phyloP scores from a whole-genome alignment of 1,140 invertebrate genomes.

The Carposina sasakii region DNA sequence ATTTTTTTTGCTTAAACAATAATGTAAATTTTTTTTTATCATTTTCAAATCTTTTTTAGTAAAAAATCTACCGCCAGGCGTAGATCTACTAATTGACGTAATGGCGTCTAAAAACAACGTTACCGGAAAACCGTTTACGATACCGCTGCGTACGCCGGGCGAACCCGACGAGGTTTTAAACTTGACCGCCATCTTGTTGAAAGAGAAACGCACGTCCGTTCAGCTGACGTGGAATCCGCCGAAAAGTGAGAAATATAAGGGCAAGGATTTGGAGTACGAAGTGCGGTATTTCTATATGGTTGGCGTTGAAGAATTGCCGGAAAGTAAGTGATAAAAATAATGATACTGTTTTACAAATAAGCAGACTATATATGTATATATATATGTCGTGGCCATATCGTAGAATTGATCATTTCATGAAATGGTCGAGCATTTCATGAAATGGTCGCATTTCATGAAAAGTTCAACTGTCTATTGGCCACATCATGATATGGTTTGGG shows the following conservation, averaged over 20 bases:
- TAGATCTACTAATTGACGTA: conserved; percentile 75
- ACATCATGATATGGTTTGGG: too few relatives aligned
- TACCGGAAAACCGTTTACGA: conserved; percentile 71
- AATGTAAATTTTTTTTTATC: too few relatives aligned
- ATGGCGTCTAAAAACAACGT: conserved; percentile 75
- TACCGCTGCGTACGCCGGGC: conserved; percentile 73
- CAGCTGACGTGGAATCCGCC: conserved; percentile 78
- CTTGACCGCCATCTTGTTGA: conserved; percentile 69
- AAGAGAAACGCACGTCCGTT: conserved; percentile 75
- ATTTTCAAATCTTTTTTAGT: conserved; percentile 55
- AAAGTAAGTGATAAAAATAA: too few relatives aligned
- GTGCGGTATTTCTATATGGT: conserved; percentile 70
- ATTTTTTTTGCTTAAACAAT: too few relatives aligned
- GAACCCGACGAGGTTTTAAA: conserved; percentile 51
- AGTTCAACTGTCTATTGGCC: too few relatives aligned
- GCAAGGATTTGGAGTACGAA: conserved; percentile 66
- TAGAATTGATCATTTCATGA: too few relatives aligned
- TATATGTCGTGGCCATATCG: too few relatives aligned
- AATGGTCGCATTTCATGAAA: too few relatives aligned
- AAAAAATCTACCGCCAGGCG: conserved; percentile 69
- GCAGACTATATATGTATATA: too few relatives aligned
- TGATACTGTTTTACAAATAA: too few relatives aligned
- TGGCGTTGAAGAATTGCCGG: too few relatives aligned
- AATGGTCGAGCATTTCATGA: too few relatives aligned
- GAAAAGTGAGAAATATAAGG: conserved; percentile 55